A percentile compares a stretch with the other conserved stretches of the same genome.
Conservation (phyloP, 2,888 invertebrate species). For the Cephus sareptanus region DNA sequence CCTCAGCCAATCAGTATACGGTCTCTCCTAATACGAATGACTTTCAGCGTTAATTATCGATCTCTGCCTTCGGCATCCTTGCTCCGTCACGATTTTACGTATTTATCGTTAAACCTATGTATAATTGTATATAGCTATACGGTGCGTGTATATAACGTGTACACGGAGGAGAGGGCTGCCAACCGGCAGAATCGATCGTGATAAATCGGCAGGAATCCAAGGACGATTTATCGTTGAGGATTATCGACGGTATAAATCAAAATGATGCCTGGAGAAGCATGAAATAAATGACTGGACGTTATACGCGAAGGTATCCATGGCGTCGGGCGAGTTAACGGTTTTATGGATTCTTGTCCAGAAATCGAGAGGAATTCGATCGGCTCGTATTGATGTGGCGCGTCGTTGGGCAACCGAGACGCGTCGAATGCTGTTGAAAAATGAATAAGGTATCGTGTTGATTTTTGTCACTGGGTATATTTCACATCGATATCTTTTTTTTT, state of each 20-base stretch:
- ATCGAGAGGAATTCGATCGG: not conserved
- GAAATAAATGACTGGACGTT: not conserved
- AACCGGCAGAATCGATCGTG: not conserved
- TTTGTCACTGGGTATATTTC: not conserved
- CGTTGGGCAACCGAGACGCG: not conserved
- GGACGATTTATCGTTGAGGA: constrained; percentile 19
- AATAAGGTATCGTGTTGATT: not conserved
- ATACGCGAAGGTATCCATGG: not conserved
- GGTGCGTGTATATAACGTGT: not conserved
- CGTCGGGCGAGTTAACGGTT: not conserved
- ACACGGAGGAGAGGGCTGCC: not conserved
- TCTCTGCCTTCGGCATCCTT: not conserved
- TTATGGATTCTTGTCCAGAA: not conserved
- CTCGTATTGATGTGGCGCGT: not conserved
- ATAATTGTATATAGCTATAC: not conserved
- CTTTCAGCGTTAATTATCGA: not conserved
- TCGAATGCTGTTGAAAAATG: not conserved
- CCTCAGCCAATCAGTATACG: not conserved
- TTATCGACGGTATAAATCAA: constrained; percentile 26
- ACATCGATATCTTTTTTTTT: not conserved
- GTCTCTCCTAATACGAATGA: not conserved
- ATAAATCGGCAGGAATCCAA: not conserved
- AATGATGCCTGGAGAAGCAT: not conserved
- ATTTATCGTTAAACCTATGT: too few species aligned
- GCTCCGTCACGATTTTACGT: too few species aligned